Base-by-base conservation (phyloP, 2,113 vertebrate genomes). In the Aldabrachelys gigantea region DNA sequence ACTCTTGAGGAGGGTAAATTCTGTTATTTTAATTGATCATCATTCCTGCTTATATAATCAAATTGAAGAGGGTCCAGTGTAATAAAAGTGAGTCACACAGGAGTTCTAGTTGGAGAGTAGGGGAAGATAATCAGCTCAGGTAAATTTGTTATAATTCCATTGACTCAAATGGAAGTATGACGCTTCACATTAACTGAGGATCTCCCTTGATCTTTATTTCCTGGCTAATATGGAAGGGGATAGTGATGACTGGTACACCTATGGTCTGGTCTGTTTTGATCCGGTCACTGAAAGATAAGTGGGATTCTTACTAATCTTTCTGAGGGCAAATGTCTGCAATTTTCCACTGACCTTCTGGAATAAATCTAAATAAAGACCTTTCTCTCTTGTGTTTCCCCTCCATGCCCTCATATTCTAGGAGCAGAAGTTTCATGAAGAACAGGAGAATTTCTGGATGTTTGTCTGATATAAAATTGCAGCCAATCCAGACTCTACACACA, bases 361-460 rank as follows among this genome's bases (percentile, higher is more conserved):
- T 38, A 22, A 0, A 1, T 13, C 8, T 49, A 31, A n/a, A 59
- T 21, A 19, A n/a, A 62, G 12, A 2, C 3, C 10, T 29, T 62
- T 35, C 22, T 52, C 57, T 80, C 2, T 21, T 84, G 1, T 76
- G 89, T 72, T 96, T 29, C 27, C 5, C 25, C 22, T 53, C 19
- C 72, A 5, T 86, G 22, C 27, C 90, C 1, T 86, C 52, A 41
- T 94, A 87, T 92, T 88, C 41, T 91, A 99, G 99, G 97, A 99
- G 99, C 91, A 98, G 99, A 96, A 99, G 99, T 97, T 96, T 99
- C 87, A 98, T 99, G 98, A 99, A 99, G 96, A 99, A 98, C 94
- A 98, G 97, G 96, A 99, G 99, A 96, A 98, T 99, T 96, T 99
- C 99, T 82, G 99, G 98, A 22, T 99, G 99, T 93, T 98, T 99